Percentiles rank a stretch among this genome's conserved stretches.
Evolutionary conservation across 2,797 vertebrate genomes (phyloP).

Genomic region (Menidia menidia): DNA sequence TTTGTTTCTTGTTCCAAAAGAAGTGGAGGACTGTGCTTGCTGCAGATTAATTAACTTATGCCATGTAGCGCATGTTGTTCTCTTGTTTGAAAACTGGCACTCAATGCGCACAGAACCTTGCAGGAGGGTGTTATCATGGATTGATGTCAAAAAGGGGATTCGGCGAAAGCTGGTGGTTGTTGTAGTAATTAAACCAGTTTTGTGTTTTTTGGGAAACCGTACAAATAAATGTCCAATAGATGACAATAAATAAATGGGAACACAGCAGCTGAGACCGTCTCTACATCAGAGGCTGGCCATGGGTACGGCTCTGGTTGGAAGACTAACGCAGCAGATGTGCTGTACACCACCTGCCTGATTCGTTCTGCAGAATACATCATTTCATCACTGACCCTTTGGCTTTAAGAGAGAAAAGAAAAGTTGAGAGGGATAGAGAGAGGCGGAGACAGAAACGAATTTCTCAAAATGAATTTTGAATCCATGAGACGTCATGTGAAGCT

Average conservation of each 20-base stretch:
- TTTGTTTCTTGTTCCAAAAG: neutral
- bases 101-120: constrained; percentile 10
- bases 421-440: neutral
- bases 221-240: constrained; percentile 63
- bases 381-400: constrained; percentile 72
- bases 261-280: constrained; percentile 62
- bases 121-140: constrained; percentile 34
- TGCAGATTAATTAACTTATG: neutral
- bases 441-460: constrained; percentile 46
- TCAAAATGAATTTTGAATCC: constrained; percentile 53
- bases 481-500: constrained; percentile 61
- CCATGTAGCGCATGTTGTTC: neutral
- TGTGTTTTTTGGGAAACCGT: constrained; percentile 65
- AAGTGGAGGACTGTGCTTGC: neutral
- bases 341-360: constrained; percentile 57
- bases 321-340: constrained; percentile 62
- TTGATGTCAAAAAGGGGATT: constrained; percentile 39
- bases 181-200: constrained; percentile 73
- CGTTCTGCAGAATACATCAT: constrained; percentile 62
- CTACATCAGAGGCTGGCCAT: constrained; percentile 52
- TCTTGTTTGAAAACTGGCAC: constrained; percentile 20
- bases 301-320: constrained; percentile 47
- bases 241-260: constrained; percentile 77
- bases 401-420: constrained; percentile 19
- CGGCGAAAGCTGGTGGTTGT: constrained; percentile 45